A percentile compares a stretch with the other conserved stretches of the same genome.
Evolutionary conservation across 2,797 vertebrate species (phyloP).

Genomic region (Zalophus californianus): DNA sequence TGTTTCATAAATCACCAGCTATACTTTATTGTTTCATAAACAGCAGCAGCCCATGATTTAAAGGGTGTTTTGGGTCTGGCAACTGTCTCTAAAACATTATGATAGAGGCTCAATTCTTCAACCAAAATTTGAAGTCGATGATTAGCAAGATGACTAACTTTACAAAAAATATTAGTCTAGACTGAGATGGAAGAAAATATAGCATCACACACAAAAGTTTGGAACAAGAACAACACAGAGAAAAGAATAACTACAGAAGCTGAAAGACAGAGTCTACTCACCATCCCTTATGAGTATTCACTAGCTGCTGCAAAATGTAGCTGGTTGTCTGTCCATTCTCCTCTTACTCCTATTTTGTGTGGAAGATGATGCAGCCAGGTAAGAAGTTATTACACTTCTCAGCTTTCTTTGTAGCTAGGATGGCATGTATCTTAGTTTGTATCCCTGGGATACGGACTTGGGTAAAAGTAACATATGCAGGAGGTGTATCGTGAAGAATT

Average conservation of each 20-base stretch:
- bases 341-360: not conserved
- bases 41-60: not conserved
- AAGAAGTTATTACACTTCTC: not conserved
- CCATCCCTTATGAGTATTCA: no score
- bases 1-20: not conserved
- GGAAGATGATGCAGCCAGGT: not conserved
- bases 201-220: not conserved
- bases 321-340: not conserved
- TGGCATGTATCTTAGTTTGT: not conserved
- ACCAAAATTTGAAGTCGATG: not conserved
- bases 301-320: not conserved
- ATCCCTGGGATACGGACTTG: not conserved
- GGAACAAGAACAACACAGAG: not conserved
- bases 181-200: not conserved
- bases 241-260: not conserved
- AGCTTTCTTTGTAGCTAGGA: not conserved
- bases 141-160: not conserved
- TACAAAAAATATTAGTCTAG: not conserved
- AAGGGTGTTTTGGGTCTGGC: not conserved
- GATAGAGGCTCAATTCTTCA: not conserved
- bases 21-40: not conserved
- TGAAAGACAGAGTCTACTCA: not conserved
- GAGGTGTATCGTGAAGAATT: not conserved
- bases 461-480: not conserved
- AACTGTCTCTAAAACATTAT: not conserved